Evolutionary conservation across 2,888 invertebrate species (phyloP).

Genomic region (Lepidochitona cinerea): DNA sequence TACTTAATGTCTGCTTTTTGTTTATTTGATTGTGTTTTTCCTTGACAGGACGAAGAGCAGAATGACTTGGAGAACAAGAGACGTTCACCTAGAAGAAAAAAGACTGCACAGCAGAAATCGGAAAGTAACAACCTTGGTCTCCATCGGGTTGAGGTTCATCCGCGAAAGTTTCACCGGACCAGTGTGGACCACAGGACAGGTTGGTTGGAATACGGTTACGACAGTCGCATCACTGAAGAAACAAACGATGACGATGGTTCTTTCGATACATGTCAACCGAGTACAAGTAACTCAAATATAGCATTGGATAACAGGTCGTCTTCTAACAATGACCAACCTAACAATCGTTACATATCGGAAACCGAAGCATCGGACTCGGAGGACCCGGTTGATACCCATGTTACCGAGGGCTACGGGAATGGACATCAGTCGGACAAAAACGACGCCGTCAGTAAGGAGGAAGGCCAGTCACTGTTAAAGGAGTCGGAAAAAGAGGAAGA

Average conservation of each 20-base stretch:
- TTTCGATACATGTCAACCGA: not conserved
- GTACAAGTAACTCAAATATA: not conserved
- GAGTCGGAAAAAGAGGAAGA: not conserved
- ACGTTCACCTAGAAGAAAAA: too few relatives aligned
- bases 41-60: too few relatives aligned
- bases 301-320: not conserved
- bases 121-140: too few relatives aligned
- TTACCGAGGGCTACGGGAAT: not conserved
- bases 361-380: not conserved
- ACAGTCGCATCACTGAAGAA: not conserved
- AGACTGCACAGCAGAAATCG: too few relatives aligned
- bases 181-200: not conserved
- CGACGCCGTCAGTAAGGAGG: not conserved
- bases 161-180: not conserved
- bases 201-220: not conserved
- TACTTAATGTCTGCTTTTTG: too few relatives aligned
- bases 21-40: too few relatives aligned
- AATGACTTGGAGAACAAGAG: too few relatives aligned
- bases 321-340: not conserved
- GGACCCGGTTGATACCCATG: not conserved
- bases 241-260: not conserved
- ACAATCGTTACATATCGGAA: too few relatives aligned
- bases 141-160: constrained; percentile 2
- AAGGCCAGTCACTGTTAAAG: constrained; percentile 7
- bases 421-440: not conserved